phyloP scores from a whole-genome alignment of 2,113 vertebrate genomes.

The Protomyctophum bolini region DNA sequence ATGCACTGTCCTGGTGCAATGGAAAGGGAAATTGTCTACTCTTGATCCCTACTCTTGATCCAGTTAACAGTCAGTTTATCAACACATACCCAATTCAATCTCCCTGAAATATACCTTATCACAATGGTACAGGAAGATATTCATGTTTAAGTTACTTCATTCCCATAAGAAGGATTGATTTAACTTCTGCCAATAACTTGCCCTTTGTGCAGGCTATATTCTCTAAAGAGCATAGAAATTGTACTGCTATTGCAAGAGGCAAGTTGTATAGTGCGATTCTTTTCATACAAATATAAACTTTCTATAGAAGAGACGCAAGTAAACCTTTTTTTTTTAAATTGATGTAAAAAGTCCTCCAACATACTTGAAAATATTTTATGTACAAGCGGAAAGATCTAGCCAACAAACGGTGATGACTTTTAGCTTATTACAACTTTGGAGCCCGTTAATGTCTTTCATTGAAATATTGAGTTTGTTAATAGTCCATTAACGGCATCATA shows the following conservation, averaged over 20 bases:
- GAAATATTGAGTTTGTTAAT: constrained; percentile 24
- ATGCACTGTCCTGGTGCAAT: constrained; percentile 13
- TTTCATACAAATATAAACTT: background rate
- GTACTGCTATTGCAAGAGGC: background rate
- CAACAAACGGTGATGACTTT: constrained; percentile 19
- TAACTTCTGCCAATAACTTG: constrained; percentile 3
- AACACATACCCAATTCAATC: constrained; percentile 16
- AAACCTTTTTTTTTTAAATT: constrained; percentile 12
- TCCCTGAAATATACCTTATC: constrained; percentile 1
- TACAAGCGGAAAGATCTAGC: constrained; percentile 22
- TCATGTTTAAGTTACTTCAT: constrained; percentile 6
- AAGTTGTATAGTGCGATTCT: background rate
- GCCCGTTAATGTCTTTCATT: constrained; percentile 21
- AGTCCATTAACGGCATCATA: constrained; percentile 12
- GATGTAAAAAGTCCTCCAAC: constrained; percentile 27
- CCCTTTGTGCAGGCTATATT: background rate
- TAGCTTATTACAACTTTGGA: constrained; percentile 1
- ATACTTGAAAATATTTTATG: constrained; percentile 55
- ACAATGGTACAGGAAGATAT: constrained; percentile 1
- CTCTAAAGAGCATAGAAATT: constrained; percentile 10
- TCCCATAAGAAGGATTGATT: constrained; percentile 16
- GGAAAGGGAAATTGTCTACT: constrained; percentile 1
- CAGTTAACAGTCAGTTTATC: constrained; percentile 16
- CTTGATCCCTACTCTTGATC: constrained; percentile 5
- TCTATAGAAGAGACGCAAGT: constrained; percentile 29